Percentiles rank a stretch among this genome's conserved stretches.
Conservation (phyloP, 2,888 invertebrate species). For the Scaeva pyrastri region DNA sequence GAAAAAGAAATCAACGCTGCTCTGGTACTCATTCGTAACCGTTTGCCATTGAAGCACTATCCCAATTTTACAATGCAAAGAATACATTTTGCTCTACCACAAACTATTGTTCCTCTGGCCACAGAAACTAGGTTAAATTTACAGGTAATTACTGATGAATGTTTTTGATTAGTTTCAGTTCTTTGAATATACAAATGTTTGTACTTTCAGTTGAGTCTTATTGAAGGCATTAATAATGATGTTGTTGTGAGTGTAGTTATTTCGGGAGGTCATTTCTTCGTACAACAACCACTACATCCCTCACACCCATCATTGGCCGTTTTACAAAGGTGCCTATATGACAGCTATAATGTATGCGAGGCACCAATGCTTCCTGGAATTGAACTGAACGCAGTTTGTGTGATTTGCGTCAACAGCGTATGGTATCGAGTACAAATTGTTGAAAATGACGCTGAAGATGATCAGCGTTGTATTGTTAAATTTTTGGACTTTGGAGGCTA, state of each 20-base stretch:
- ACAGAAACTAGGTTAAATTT: constrained; percentile 82
- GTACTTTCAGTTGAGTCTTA: constrained; percentile 89
- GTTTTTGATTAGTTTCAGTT: background rate
- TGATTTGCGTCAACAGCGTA: constrained; percentile 90
- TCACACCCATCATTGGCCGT: constrained; percentile 93
- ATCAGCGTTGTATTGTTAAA: constrained; percentile 89
- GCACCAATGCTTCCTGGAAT: constrained; percentile 91
- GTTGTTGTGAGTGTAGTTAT: constrained; percentile 94
- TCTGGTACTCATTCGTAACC: constrained; percentile 92
- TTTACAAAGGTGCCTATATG: constrained; percentile 92
- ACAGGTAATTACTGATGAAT: constrained; percentile 83
- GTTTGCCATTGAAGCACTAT: constrained; percentile 92
- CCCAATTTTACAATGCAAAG: constrained; percentile 90
- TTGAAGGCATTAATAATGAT: constrained; percentile 97
- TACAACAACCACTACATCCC: constrained; percentile 98
- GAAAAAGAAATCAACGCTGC: constrained; percentile 92
- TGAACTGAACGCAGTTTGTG: constrained; percentile 94
- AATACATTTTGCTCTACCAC: constrained; percentile 82
- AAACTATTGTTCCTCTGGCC: constrained; percentile 83
- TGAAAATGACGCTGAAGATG: constrained; percentile 84
- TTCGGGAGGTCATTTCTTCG: constrained; percentile 94
- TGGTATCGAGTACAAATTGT: constrained; percentile 96
- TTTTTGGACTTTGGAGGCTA: constrained; percentile 98
- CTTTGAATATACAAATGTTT: background rate
- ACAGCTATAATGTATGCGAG: constrained; percentile 90